Base-by-base conservation (phyloP, 2,113 vertebrate genomes). In the Psettodes erumei region DNA sequence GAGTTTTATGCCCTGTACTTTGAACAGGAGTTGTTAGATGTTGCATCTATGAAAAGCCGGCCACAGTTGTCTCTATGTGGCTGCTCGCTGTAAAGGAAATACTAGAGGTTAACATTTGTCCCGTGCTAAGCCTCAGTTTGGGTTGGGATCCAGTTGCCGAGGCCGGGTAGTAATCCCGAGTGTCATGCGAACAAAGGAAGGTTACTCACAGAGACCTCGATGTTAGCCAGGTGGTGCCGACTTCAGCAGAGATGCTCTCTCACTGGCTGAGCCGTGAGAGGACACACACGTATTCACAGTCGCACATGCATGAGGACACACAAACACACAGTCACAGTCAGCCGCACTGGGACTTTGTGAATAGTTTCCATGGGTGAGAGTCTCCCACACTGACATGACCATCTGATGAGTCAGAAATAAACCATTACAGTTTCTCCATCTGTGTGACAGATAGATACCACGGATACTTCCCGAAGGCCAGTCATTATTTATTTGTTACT, bases 361-460 rank as follows among this genome's bases (percentile, higher is more conserved):
- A 86, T 90, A 88, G 81, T 90, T 90, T 91, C 84, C 88, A 82
- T 76, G 76, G 75, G 67, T 64, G 59, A 71, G 70, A 72, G 71
- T 77, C 53, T 66, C 66, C 68, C 50, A 37, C 67, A 61, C 37
- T 87, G 83, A 84, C 85, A 85, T 85, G 81, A 81, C 85, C 73
- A 75, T 67, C 58, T 71, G 16, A 59, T 87, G 89, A 91, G 82
- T 90, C 86, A 92, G 81, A 86, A 84, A 84, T 85, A 84, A 78
- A 79, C 79, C 33, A 61, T 75, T 84, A 84, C 68, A 83, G 53
- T 83, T 87, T 85, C 77, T 83, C 70, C 85, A 90, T 83, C 79
- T 87, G 86, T 76, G 79, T 75, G 76, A 76, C 85, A 83, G 79
- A 89, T 81, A 88, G 72, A 82, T 82, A 59, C 73, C 86, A 86